phyloP scores from a whole-genome alignment of 2,888 invertebrate species.

The Sinodicranocentrus sp. region DNA sequence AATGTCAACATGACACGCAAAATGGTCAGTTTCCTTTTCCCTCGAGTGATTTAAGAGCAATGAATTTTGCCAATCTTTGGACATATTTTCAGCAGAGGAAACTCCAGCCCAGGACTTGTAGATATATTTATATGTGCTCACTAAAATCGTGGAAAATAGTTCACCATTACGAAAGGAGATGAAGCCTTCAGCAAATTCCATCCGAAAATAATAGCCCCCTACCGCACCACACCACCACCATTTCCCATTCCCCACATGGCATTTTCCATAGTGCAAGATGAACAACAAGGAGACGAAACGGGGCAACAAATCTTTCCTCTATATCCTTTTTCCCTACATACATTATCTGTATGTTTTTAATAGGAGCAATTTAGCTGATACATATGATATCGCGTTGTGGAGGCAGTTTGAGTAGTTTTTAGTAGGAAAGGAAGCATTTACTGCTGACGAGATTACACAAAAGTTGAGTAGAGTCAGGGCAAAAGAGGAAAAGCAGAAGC shows the following conservation, averaged over 20 bases:
- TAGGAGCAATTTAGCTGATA: too few relatives aligned
- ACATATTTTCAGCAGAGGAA: neutral
- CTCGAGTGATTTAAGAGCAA: slow-evolving; percentile 58
- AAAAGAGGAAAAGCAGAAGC: neutral
- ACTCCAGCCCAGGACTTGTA: too few relatives aligned
- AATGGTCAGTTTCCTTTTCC: slow-evolving; percentile 53
- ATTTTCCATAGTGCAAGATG: slow-evolving; percentile 18
- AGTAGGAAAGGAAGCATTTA: neutral
- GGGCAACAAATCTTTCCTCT: slow-evolving; percentile 43
- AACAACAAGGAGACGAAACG: slow-evolving; percentile 6
- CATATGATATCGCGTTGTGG: too few relatives aligned
- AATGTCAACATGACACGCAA: slow-evolving; percentile 61
- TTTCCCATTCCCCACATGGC: slow-evolving; percentile 10
- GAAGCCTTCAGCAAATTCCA: slow-evolving; percentile 38
- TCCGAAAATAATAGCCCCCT: slow-evolving; percentile 6
- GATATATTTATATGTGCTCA: too few relatives aligned
- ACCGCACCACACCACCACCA: slow-evolving; percentile 16
- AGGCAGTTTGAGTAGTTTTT: neutral
- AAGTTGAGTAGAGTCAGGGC: too few relatives aligned
- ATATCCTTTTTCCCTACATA: neutral
- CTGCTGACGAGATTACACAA: neutral
- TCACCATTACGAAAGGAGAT: slow-evolving; percentile 20
- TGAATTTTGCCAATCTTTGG: slow-evolving; percentile 62
- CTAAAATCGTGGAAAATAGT: too few relatives aligned
- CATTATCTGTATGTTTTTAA: too few relatives aligned